Evolutionary conservation across 2,888 invertebrate genomes (phyloP), one percentile per base, ranked within the genome.

Genomic region (Acrobasis consociella): DNA sequence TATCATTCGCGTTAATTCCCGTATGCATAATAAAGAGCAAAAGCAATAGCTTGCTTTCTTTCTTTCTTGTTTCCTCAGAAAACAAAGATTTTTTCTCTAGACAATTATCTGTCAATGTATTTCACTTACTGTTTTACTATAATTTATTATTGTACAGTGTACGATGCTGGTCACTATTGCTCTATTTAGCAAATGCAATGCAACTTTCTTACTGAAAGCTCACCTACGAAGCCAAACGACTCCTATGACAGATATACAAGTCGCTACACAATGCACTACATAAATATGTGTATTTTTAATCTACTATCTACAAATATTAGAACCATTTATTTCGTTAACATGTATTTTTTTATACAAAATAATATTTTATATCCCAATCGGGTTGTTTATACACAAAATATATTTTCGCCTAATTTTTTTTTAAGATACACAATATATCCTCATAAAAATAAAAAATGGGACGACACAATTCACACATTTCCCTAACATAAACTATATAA

Each of bases 381-480:
- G 58, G 62, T 50, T 68, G 31, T 74, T 74, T 83, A 83, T 81
- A 75, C 81, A 85, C 83, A 85, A 81, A 83, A 83, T 83, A 82
- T 80, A 82, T 74, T 74, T 75, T 76, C 76, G 76, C 64, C 70
- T 76, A 75, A 75, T 77, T 79, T 72, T 78, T 72, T 78, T 73
- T 77, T 73, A 78, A 76, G 67, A 74, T 78, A 78, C 80, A 78
- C 76, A 76, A 65, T 77, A 81, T 80, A 78, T 78, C 79, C 75
- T 77, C 71, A 65, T 68, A 73, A 73, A 70, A 70, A 73, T 64
- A 72, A 68, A 50, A 11, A 73, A 69, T 72, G 73, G 68, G 64
- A 79, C 76, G 77, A 75, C 80, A 77, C 78, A 77, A 72, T 77
- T 80, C 62, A 50, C 59, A 60, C 50, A 16, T 37, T 58, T 53